A percentile compares a stretch with the other conserved stretches of the same genome.
These are phyloP conservation scores for Malthinus seriepunctatus DNA, from an alignment of 2,888 invertebrate species.

Conservation along the genomic window DNA sequence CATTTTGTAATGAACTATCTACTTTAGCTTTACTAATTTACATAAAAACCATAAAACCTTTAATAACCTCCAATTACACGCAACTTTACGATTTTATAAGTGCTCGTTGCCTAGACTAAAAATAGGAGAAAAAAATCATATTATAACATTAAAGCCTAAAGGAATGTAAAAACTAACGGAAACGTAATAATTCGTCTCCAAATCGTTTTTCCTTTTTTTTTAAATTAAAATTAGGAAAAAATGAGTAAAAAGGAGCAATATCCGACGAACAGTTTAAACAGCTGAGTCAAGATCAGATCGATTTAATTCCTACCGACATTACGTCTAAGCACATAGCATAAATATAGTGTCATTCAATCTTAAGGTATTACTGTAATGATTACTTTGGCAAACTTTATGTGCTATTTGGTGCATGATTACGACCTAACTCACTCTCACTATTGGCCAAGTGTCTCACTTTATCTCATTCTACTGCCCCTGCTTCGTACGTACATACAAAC, in stretches of 20 bases:
- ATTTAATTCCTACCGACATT: conserved; percentile 25
- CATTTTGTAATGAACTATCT: too few relatives aligned
- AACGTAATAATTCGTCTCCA: too few relatives aligned
- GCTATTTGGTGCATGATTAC: conserved; percentile 21
- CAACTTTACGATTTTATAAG: too few relatives aligned
- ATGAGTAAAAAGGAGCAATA: neutral
- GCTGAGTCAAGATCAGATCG: conserved; percentile 25
- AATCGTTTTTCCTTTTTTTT: too few relatives aligned
- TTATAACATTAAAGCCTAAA: too few relatives aligned
- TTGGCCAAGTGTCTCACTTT: conserved; percentile 17
- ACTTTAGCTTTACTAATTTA: too few relatives aligned
- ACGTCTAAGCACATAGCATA: conserved; percentile 8
- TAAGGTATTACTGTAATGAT: conserved; percentile 11
- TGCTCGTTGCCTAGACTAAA: too few relatives aligned
- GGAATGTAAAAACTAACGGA: too few relatives aligned
- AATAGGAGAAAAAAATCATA: too few relatives aligned
- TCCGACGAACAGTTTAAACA: conserved; percentile 25
- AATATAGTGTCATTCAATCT: conserved; percentile 22
- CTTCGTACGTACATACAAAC: conserved; percentile 4
- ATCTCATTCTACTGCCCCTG: conserved; percentile 28
- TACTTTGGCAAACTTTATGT: conserved; percentile 25
- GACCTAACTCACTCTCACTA: conserved; percentile 26
- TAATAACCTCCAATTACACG: too few relatives aligned
- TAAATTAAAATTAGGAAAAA: too few relatives aligned
- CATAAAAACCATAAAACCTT: too few relatives aligned